Base-by-base conservation (phyloP, 1,140 invertebrate species). In the Pectinophora gossypiella region DNA sequence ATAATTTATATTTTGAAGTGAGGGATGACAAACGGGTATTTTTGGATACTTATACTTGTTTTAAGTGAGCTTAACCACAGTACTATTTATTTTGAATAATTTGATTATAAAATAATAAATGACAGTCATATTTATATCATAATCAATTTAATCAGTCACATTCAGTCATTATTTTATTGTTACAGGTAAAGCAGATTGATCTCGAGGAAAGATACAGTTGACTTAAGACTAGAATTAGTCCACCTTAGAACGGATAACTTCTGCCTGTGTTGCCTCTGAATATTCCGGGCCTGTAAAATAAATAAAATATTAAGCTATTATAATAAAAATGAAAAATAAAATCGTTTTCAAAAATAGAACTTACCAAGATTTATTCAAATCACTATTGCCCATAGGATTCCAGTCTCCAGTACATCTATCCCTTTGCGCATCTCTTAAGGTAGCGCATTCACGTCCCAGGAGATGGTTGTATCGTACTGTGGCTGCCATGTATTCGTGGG, bases 401-500 rank as follows among this genome's bases (percentile, higher is more conserved):
- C 32, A 21, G 6, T 38, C 1, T 0, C 62, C 64, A 4, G 20
- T 22, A 15, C 68, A 71, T 20, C 49, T 49, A 27, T 61, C 20
- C 9, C 52, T 38, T 0, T 10, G 47, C 21, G 56, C 55, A 6
- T 71, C 59, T 15, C 47, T 56, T 12, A 54, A 18, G 3, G 13
- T 47, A 0, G 3, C 45, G 15, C 64, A 68, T 19, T 53, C 51
- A 2, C 55, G 59, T 5, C 42, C 54, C 32, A 59, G 23, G 0
- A 75, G 59, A 32, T 65, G 56, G 36, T 64, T 59, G 35, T 74
- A 44, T 19, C 52, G 63, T 1, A 78, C 46, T 1, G 89, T 88
- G 57, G 89, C 89, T 19, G 84, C 83, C 54, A 87, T 90, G 36
- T 87, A 89, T 16, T 76, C 48, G 50, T 87, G 90, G 1, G 90